phyloP scores from a whole-genome alignment of 2,797 vertebrate genomes.

The Botia kubotai region DNA sequence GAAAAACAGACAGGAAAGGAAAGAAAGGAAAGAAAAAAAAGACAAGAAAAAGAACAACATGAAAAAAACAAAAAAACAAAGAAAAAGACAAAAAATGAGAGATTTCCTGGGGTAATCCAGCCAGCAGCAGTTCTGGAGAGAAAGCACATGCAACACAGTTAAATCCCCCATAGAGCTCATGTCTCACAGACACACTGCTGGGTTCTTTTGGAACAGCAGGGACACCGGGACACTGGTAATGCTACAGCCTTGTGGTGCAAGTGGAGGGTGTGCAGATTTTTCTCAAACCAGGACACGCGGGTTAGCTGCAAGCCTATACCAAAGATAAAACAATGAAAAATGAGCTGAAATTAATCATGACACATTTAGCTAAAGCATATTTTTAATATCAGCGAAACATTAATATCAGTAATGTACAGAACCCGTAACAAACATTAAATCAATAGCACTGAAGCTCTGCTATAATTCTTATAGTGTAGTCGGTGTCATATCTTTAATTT shows the following conservation, averaged over 20 bases:
- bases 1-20: no score
- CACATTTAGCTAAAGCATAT: no score
- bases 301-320: not conserved
- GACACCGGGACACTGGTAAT: not conserved
- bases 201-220: not conserved
- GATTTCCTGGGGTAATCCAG: conserved; percentile 3
- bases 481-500: no score
- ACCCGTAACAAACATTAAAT: no score
- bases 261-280: not conserved
- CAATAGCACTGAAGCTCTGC: no score
- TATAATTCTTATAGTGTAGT: no score
- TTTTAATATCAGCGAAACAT: no score
- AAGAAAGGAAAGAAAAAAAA: no score
- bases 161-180: conserved; percentile 38
- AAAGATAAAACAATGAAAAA: not conserved
- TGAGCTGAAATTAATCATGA: not conserved
- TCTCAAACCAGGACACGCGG: conserved; percentile 8
- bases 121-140: conserved; percentile 54
- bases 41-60: no score
- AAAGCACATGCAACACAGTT: conserved; percentile 53
- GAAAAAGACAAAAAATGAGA: not conserved
- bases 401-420: no score
- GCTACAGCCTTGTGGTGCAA: not conserved
- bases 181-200: conserved; percentile 73
- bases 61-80: not conserved